Evolutionary conservation across 1,140 invertebrate species (phyloP).

Genomic region (Daktulosphaira vitifoliae): DNA sequence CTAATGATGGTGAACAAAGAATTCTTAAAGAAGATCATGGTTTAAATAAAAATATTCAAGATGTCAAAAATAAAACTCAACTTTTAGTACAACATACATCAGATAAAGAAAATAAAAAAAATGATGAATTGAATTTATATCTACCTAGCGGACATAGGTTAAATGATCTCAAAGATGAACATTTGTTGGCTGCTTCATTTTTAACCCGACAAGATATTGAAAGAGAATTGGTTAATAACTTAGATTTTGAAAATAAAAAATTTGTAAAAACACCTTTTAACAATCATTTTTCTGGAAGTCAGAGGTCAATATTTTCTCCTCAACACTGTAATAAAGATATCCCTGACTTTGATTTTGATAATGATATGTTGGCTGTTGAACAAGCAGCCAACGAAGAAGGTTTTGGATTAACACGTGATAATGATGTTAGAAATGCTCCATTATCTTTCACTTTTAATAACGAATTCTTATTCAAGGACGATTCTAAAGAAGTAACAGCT

Average conservation of each 20-base stretch:
- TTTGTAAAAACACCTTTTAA: conserved; percentile 43
- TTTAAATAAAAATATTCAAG: conserved; percentile 18
- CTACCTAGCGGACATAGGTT: conserved; percentile 22
- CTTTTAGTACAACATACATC: conserved; percentile 8
- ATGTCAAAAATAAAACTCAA: conserved; percentile 6
- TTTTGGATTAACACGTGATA: conserved; percentile 53
- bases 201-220: conserved; percentile 30
- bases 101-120: conserved; percentile 32
- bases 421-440: conserved; percentile 48
- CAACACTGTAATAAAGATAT: conserved; percentile 50
- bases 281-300: conserved; percentile 35
- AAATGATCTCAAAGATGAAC: conserved; percentile 30
- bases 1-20: conserved; percentile 20
- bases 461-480: conserved; percentile 58
- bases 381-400: conserved; percentile 53
- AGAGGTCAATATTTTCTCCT: conserved; percentile 59
- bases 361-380: conserved; percentile 54
- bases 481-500: conserved; percentile 66
- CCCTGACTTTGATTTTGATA: conserved; percentile 52
- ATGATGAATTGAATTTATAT: conserved; percentile 25
- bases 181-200: conserved; percentile 26
- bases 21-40: conserved; percentile 27
- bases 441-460: conserved; percentile 57
- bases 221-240: conserved; percentile 16
- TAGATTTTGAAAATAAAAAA: conserved; percentile 13